Evolutionary conservation across 2,797 vertebrate species (phyloP), one percentile per base, ranked within the genome.

Genomic region (Platalea minor): DNA sequence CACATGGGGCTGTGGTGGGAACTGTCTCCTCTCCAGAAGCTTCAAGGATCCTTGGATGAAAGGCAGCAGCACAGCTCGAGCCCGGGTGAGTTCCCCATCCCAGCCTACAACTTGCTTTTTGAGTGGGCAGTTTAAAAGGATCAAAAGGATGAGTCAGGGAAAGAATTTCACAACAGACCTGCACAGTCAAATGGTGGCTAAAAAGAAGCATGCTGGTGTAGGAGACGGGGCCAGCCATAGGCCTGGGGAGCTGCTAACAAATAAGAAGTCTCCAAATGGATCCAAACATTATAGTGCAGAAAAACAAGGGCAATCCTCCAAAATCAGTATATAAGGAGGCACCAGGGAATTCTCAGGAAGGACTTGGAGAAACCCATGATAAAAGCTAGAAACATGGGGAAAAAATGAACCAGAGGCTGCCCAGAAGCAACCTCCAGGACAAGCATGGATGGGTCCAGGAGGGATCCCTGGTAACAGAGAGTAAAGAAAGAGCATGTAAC

Each of bases 141-240:
- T 84, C 84, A 84, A 72, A 86, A 54, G 74, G 26, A 91, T 92
- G 94, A 92, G 78, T 92, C 81, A 73, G 51, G 68, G 57, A 26
- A 87, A 56, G 45, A 50, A 87, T 92, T 89, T 76, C 74, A 85
- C 5, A 33, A 64, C 67, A 76, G 63, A 82, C 15, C n/a, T 57
- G 57, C 70, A 81, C 35, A 57, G 70, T 64, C 64, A 76, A 48
- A 60, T 33, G 29, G 60, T 29, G 56, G 57, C 63, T 89, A 9
- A 84, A 75, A 45, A 84, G 74, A 61, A 91, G 46, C 19, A 5
- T 28, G 37, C 33, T 80, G 60, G 39, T 70, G 48, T 11, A 80
- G 85, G 48, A 77, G 70, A 85, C 14, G 1, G 3, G 46, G 51
- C 29, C 46, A 85, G 63, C 26, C 1, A 1, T 11, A 70, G 61